These are phyloP conservation scores for Zaprionus capensis DNA, from an alignment of 1,140 invertebrate genomes.

Conservation along the genomic window DNA sequence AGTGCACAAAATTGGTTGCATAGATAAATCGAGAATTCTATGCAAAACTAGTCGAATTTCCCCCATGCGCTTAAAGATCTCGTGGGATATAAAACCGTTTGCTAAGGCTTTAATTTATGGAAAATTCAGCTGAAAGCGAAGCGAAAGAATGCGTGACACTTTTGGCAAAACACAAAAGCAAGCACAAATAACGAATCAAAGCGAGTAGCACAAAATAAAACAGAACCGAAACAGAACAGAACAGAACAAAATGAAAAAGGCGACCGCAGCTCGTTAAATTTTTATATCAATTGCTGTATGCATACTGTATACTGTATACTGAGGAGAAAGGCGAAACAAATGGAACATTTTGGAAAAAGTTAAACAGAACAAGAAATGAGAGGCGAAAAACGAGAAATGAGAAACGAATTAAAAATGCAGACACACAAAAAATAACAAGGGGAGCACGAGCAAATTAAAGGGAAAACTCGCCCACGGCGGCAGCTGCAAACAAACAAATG, in stretches of 20 bases:
- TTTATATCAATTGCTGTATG: conserved; percentile 67
- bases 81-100: background rate
- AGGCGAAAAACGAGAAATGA: conserved; percentile 11
- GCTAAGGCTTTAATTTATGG: conserved; percentile 19
- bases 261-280: conserved; percentile 74
- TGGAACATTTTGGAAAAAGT: conserved; percentile 58
- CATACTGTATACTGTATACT: conserved; percentile 15
- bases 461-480: conserved; percentile 2
- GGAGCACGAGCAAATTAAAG: background rate
- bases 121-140: conserved; percentile 53
- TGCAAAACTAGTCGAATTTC: background rate
- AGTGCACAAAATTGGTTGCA: background rate
- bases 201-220: conserved; percentile 13
- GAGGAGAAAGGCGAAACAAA: conserved; percentile 30
- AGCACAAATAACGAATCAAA: conserved; percentile 34
- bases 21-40: background rate
- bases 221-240: conserved; percentile 7
- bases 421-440: conserved; percentile 5
- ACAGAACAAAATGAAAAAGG: conserved; percentile 33
- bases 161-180: conserved; percentile 47
- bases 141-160: conserved; percentile 67
- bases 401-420: conserved; percentile 35
- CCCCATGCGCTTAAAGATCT: background rate
- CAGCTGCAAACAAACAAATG: conserved; percentile 9
- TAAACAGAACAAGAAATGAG: conserved; percentile 60